phyloP scores from a whole-genome alignment of 2,888 invertebrate species.

The Ectobius pallidus region DNA sequence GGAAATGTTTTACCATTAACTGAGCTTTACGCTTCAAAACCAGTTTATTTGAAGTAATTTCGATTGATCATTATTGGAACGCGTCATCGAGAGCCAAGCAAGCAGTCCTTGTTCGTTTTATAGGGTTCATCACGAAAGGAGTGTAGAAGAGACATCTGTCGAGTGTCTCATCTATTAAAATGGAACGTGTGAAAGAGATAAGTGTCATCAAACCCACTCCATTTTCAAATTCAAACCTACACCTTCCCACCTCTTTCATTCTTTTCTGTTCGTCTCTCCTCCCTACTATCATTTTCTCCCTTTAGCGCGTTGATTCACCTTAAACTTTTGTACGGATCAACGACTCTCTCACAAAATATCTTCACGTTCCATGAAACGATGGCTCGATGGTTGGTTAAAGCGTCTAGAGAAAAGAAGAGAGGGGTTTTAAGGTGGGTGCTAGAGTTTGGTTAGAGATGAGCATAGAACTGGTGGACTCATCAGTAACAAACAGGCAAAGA shows the following conservation, averaged over 20 bases:
- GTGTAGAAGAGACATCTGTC: neutral
- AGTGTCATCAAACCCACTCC: slow-evolving; percentile 9
- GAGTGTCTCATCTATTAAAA: slow-evolving; percentile 32
- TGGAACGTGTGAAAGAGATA: slow-evolving; percentile 30
- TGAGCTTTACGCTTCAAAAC: too few relatives aligned
- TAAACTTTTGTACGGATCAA: slow-evolving; percentile 22
- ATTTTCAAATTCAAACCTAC: slow-evolving; percentile 16
- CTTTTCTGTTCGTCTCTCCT: neutral
- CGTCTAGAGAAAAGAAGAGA: too few relatives aligned
- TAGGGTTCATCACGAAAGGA: slow-evolving; percentile 7
- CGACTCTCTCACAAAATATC: slow-evolving; percentile 13
- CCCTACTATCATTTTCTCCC: neutral
- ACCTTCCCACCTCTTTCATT: neutral
- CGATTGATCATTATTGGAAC: neutral
- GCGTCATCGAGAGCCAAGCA: neutral
- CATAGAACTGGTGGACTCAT: neutral
- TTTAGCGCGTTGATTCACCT: neutral
- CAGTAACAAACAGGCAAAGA: slow-evolving; percentile 23
- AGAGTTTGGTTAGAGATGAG: too few relatives aligned
- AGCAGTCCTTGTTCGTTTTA: neutral
- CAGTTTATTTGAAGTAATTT: neutral
- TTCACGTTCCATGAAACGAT: slow-evolving; percentile 28
- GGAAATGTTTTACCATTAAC: too few relatives aligned
- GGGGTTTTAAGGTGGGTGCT: too few relatives aligned
- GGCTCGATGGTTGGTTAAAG: neutral